phyloP scores from a whole-genome alignment of 2,113 vertebrate species.

The Sander vitreus region DNA sequence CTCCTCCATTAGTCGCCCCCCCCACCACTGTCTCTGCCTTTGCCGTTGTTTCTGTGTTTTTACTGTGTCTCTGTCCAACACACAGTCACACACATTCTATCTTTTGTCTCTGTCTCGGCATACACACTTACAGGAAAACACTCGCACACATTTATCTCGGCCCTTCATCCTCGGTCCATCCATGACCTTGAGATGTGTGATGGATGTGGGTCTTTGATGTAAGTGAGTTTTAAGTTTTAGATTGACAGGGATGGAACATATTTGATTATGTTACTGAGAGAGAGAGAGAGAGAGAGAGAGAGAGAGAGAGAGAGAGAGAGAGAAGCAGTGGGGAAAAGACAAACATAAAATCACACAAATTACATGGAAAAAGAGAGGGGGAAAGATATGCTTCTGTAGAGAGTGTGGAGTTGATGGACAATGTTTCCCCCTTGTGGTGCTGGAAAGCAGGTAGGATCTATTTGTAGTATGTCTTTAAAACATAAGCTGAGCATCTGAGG shows the following conservation, averaged over 20 bases:
- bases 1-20: slow-evolving; percentile 77
- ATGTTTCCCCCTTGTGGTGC: slow-evolving; percentile 83
- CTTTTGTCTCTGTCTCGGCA: slow-evolving; percentile 26
- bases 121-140: slow-evolving; percentile 67
- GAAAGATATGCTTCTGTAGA: slow-evolving; percentile 33
- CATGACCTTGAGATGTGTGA: slow-evolving; percentile 81
- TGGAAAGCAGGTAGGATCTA: slow-evolving; percentile 68
- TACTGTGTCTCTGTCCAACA: slow-evolving; percentile 48
- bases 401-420: slow-evolving; percentile 70
- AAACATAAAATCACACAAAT: slow-evolving; percentile 71
- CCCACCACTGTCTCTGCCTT: slow-evolving; percentile 70
- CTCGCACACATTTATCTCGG: slow-evolving; percentile 70
- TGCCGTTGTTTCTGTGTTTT: slow-evolving; percentile 61
- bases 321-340: slow-evolving; percentile 41
- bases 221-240: slow-evolving; percentile 79
- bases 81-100: slow-evolving; percentile 52
- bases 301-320: not conserved
- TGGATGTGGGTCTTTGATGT: slow-evolving; percentile 75
- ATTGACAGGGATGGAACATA: slow-evolving; percentile 72
- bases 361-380: slow-evolving; percentile 6
- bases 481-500: slow-evolving; percentile 48
- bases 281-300: slow-evolving; percentile 6
- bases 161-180: slow-evolving; percentile 64
- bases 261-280: slow-evolving; percentile 70
- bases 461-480: slow-evolving; percentile 61